These are phyloP conservation scores for Babyrousa celebensis DNA, from an alignment of 2,797 vertebrate genomes.

Conservation along the genomic window DNA sequence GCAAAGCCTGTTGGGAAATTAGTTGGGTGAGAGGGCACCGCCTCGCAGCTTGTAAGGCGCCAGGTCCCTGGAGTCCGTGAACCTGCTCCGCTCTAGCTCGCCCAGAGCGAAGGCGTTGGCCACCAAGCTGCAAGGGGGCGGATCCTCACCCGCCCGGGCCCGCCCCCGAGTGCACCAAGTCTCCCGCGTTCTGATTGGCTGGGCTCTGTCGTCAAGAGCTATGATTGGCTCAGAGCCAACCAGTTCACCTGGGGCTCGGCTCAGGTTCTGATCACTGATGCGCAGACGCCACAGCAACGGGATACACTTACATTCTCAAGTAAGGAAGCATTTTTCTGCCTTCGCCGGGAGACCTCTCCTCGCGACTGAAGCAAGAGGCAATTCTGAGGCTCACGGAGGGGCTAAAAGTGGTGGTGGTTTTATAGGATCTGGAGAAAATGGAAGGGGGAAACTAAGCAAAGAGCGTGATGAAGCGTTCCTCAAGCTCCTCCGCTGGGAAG, in stretches of 20 bases:
- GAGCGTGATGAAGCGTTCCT: neutral
- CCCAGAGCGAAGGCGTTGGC: slow-evolving; percentile 72
- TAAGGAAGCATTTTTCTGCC: neutral
- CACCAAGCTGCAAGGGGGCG: slow-evolving; percentile 67
- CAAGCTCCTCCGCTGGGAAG: neutral
- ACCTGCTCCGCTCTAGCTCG: neutral
- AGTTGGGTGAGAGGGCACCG: neutral
- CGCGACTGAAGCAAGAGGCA: accelerated
- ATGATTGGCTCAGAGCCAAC: slow-evolving; percentile 65
- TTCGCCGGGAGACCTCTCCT: no score
- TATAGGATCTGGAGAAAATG: neutral
- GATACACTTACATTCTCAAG: neutral
- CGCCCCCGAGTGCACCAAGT: slow-evolving; percentile 14
- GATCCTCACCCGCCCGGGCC: neutral
- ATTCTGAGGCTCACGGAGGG: neutral
- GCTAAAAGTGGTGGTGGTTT: neutral
- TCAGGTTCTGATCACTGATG: neutral
- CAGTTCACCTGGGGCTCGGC: slow-evolving; percentile 47
- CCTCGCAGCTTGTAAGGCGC: neutral
- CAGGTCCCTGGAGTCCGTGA: accelerated
- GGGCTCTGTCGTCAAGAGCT: slow-evolving; percentile 44
- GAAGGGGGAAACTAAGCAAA: neutral
- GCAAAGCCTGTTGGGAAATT: neutral
- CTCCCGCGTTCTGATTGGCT: slow-evolving; percentile 74
- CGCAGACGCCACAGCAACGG: accelerated